Evolutionary conservation across 35 echinoderm and acorn worm species (phyloP), one percentile per base, ranked within the genome.

Genomic region (Patiria miniata): DNA sequence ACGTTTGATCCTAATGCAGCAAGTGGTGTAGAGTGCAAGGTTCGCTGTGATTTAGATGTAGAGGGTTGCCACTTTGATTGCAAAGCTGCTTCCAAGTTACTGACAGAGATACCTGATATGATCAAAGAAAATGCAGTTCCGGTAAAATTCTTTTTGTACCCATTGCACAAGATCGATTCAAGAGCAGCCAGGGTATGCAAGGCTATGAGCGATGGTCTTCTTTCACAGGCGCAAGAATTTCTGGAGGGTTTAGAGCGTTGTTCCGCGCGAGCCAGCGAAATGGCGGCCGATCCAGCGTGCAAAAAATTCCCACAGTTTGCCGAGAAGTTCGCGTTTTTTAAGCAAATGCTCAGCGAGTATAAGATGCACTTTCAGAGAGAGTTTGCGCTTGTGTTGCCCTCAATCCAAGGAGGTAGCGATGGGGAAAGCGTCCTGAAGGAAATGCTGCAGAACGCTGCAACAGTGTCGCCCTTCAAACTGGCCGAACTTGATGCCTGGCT

Each of bases 151-250:
- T 28, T 73, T 73, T 30, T 73, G 34, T 73, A 73, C 29, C 65
- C 65, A 73, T 23, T 73, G 15, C 10, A 34, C 65, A 73, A 73
- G 65, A 73, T 73, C 26, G 65, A 73, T 73, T 34, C 65, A 32
- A 73, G 65, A 73, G 23, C 65, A 32, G 65, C 65, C 34, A 26
- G 65, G 65, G 65, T 73, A 14, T 73, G 65, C 34, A 73, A 34
- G 1, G 65, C 26, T 73, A 23, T 73, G 14, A 73, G 65, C 34
- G 26, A 73, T 34, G 34, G 65, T 73, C 65, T 73, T 34, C 65
- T 34, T 73, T 9, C 65, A 30, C 65, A 73, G 26, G 65, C 65
- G 2, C 65, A 73, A 7, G 34, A 26, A 14, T 73, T 73, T 23
- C 21, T 73, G 2, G 65, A 73, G 34, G 65, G 65, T 73, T 32